Evolutionary conservation across 2,888 invertebrate genomes (phyloP).

Genomic region (Ennomos fuscantarius): DNA sequence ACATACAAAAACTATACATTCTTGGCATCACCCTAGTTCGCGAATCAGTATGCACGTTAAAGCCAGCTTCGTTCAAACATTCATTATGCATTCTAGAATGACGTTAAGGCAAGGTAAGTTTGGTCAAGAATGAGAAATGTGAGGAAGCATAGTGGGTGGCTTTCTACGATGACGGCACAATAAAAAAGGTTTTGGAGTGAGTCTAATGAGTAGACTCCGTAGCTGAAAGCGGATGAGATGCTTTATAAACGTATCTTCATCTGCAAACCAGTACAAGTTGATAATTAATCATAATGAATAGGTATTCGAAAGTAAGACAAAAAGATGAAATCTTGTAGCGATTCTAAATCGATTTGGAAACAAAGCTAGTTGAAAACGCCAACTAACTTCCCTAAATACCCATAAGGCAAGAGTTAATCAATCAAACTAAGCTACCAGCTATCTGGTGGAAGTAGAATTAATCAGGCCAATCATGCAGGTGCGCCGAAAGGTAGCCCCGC

Average conservation of each 20-base stretch:
- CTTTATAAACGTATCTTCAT: too few species aligned
- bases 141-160: conserved; percentile 4
- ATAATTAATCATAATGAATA: too few species aligned
- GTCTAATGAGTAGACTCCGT: too few species aligned
- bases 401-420: conserved; percentile 17
- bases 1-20: too few species aligned
- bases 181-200: too few species aligned
- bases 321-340: too few species aligned
- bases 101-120: background rate
- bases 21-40: background rate
- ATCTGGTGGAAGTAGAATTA: background rate
- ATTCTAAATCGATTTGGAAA: conserved; percentile 4
- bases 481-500: background rate
- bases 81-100: conserved; percentile 1
- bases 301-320: too few species aligned
- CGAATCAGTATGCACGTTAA: background rate
- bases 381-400: conserved; percentile 5
- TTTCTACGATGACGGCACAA: background rate
- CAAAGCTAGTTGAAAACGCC: background rate
- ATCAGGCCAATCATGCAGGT: conserved; percentile 10
- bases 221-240: too few species aligned
- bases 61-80: background rate
- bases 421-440: conserved; percentile 12
- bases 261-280: too few species aligned
- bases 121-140: background rate